Base-by-base conservation (phyloP, 2,888 invertebrate species). In the Ethmia dodecea region DNA sequence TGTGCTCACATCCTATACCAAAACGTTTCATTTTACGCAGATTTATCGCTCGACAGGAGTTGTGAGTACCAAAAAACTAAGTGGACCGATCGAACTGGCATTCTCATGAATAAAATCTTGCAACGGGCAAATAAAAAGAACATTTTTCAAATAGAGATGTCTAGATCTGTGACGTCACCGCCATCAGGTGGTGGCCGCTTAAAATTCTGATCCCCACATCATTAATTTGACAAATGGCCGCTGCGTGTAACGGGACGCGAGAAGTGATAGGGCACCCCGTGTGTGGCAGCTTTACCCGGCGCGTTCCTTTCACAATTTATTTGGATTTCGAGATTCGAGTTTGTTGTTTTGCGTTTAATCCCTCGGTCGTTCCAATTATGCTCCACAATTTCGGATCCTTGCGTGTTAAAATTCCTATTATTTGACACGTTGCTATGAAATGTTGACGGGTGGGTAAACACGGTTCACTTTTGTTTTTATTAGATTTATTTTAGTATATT, bases 151-250 rank as follows among this genome's bases (percentile, higher is more conserved):
- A 64, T 66, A 57, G 59, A 71, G 63, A 62, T 53, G 57, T 70
- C 57, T 52, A 43, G 33, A 40, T 42, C 28, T 34, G 36, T 42
- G 39, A 42, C 40, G 46, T 36, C 43, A 45, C 32, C 28, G 13
- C 27, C 31, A 37, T 38, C 45, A 37, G 64, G 59, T 69, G 67
- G 62, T 60, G 58, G 52, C 57, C 57, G 60, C 59, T 60, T 64
- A 60, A 73, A 78, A 72, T 68, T 69, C 71, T 60, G 59, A 75
- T 69, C 68, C 70, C 63, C 60, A 60, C 66, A 61, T 74, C 76
- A 77, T 83, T 79, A 79, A 69, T 72, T 75, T 79, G 79, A 80
- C 77, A 80, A 78, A 83, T 78, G 77, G 63, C 48, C 52, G 46
- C 39, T 39, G 55, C 55, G 56, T 51, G 60, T 57, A 60, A 59